Base-by-base conservation (phyloP, 2,113 vertebrate genomes). In the Dascyllus trimaculatus region DNA sequence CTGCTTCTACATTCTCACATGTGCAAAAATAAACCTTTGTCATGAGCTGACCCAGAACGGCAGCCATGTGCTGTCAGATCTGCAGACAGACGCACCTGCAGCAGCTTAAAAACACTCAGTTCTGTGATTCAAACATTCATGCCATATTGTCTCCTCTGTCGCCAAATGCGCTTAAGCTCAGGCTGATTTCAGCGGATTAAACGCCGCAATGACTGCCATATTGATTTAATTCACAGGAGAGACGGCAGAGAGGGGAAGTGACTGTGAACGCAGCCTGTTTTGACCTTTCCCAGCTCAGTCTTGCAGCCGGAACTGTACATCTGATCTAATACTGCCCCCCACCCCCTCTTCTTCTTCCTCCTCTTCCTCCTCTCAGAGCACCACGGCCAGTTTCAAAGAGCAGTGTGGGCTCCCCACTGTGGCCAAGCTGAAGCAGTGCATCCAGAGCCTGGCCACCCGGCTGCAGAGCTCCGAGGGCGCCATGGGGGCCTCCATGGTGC, bases 401-500 rank as follows among this genome's bases (percentile, higher is more conserved):
- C 95, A 97, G 80, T 99, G 98, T n/a, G 98, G 98, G 90, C 96
- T 99, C 83, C 96, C 97, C 51, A 95, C 96, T 6, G 97, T 97
- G 52, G 95, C 97, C 65, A 99, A 96, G 84, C 92, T 98, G 82
- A 99, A 99, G 92, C 98, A 99, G 95, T 99, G 98, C 94, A 97
- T 99, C 91, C 93, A 98, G 88, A 98, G 96, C 18, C 87, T 99
- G 87, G 95, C 96, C 79, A 95, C 97, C 0, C 93, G 98, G 40
- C 95, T 99, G 2, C 93, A 97, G 77, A 92, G 86, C 82, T 84
- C 95, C 0, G 97, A 99, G 75, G 96, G 92, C 21, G 7, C 78
- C 0, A 95, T 96, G 46, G 95, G 95, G 0, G 97, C 97, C 32
- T 83, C 83, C 43, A 96, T 99, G 83, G 94, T 93, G 87, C 94